Base-by-base conservation (phyloP, 2,888 invertebrate genomes). In the Torymus tubicola region DNA sequence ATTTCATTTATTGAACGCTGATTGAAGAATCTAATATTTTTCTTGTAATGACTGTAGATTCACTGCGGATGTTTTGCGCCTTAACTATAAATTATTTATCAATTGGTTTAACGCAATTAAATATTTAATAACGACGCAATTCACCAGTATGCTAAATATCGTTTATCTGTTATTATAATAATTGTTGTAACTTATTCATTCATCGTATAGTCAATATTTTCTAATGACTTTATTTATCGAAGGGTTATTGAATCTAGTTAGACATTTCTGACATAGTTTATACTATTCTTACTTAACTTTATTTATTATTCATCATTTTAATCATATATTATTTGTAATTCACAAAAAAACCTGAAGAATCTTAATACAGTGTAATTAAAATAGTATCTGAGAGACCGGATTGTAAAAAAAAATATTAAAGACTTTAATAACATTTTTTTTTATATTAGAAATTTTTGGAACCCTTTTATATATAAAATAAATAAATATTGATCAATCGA, bases 191-290 rank as follows among this genome's bases (percentile, higher is more conserved):
- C 5, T 71, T 71, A 14, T 71, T 71, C 60, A 71, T 71, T 71
- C 60, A 71, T 71, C 21, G 60, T 42, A 58, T n/a, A n/a, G 31
- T 60, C 57, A 50, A 60, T n/a, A 71, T 71, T 60, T 71, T 58
- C 60, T 60, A 60, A 50, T 50, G 31, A 31, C 31, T 31, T 2
- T 31, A 31, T 31, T 31, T 31, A 31, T 31, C 31, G 31, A 31
- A 31, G 31, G 31, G 31, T 31, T 31, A 31, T 31, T 31, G 31
- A 31, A 31, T 31, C 31, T 31, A 31, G 31, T 31, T 31, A 31
- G 31, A 2, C 31, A 31, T 31, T 31, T 31, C 5, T 31, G 31
- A 31, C 31, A 31, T 31, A 31, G 1, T 31, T 31, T 31, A 31
- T 8, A 3, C 31, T 31, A 8, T 31, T 31, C 31, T 31, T 2